Evolutionary conservation across 1,140 invertebrate genomes (phyloP), one percentile per base, ranked within the genome.

Genomic region (Rhagoletis zephyria): DNA sequence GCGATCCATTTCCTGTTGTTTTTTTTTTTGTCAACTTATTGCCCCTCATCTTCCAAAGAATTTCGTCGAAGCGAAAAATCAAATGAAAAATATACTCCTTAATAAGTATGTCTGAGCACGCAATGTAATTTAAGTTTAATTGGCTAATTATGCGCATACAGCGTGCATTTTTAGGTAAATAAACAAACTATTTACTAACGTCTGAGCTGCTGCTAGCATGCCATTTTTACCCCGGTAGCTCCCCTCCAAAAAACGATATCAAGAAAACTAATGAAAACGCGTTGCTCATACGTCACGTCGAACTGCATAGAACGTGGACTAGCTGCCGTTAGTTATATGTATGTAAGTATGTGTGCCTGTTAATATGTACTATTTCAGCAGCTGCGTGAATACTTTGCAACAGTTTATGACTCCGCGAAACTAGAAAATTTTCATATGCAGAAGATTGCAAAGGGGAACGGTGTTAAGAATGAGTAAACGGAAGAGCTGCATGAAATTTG

Each of bases 61-160:
- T 56, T 74, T 14, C 74, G 19, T 9, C 40, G 74, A 81, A 59
- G 51, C 45, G 74, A 42, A 81, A 81, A 59, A 30, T 81, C 48
- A 1, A 51, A 81, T 81, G 74, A 81, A 81, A 81, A 81, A 81
- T 59, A 48, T 19, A 81, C 48, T 42, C 48, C 74, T 88, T 88
- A 88, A 88, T 88, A n/a, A n/a, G n/a, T n/a, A 87, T 88, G 88
- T 88, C 88, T 88, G 85, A 85, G 88, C 88, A 88, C 88, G 88
- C 88, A 88, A 87, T 81, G 88, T 88, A 88, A 88, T 88, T 88
- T 88, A 65, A 87, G 85, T 88, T 88, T 88, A 88, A 88, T 88
- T 87, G 85, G 88, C 86, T 88, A 88, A 88, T 88, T 88, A 87
- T 87, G 87, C 87, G 87, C 87, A 56, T 81, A 81, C 74, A 81